Conservation (phyloP, 2,113 vertebrate genomes). For the Genyomyrus donnyi region DNA sequence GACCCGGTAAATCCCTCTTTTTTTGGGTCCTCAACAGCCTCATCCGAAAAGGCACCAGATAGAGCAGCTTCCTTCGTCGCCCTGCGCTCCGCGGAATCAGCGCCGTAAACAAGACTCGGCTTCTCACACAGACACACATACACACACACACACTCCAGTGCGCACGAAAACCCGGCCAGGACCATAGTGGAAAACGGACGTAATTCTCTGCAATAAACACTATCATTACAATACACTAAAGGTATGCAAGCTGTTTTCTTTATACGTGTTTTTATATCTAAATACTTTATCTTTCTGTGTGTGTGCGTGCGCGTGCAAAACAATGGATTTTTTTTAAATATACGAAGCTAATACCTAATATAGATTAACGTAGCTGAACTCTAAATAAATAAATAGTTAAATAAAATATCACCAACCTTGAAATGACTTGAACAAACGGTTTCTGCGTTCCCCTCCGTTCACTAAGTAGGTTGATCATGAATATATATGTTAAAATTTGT, state of each 20-base stretch:
- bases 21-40: conserved; percentile 6
- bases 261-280: background rate
- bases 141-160: conserved; percentile 16
- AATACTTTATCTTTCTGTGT: background rate
- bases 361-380: background rate
- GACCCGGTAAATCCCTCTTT: background rate
- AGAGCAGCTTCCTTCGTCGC: conserved; percentile 38
- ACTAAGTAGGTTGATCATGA: background rate
- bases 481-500: background rate
- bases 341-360: background rate
- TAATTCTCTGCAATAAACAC: background rate
- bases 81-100: conserved; percentile 55
- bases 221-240: background rate
- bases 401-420: background rate
- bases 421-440: background rate
- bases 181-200: background rate
- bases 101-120: conserved; percentile 70
- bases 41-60: conserved; percentile 26
- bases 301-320: background rate
- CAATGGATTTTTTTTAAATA: background rate
- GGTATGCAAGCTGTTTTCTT: background rate
- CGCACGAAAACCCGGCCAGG: conserved; percentile 1
- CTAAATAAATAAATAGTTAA: background rate
- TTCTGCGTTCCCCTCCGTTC: background rate
- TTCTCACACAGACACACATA: conserved; percentile 46